These are phyloP conservation scores for Micropoecilia bifurca DNA, from an alignment of 2,797 vertebrate species.

Conservation along the genomic window DNA sequence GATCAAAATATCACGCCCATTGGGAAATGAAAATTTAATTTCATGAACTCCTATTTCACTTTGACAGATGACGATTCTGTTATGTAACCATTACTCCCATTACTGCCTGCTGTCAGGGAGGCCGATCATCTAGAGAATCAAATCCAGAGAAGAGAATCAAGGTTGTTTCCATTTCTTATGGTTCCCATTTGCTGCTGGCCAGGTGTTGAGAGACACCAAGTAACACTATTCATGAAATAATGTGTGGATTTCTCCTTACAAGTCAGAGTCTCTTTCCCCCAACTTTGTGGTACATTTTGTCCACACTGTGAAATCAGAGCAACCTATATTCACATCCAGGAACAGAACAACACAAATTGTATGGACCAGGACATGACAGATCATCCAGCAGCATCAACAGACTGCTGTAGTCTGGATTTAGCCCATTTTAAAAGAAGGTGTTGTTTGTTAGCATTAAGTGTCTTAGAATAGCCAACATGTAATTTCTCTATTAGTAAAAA, in stretches of 20 bases:
- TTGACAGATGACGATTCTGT: conserved; percentile 21
- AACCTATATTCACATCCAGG: too few species aligned
- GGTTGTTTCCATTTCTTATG: not conserved
- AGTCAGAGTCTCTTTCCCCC: not conserved
- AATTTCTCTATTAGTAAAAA: not conserved
- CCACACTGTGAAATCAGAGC: too few species aligned
- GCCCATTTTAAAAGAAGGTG: not conserved
- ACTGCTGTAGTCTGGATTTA: too few species aligned
- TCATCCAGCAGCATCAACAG: too few species aligned
- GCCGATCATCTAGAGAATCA: not conserved
- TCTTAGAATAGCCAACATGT: not conserved
- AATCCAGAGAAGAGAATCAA: not conserved
- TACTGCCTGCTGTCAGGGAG: conserved; percentile 18
- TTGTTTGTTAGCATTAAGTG: not conserved
- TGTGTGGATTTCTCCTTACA: not conserved
- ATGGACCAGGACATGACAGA: too few species aligned
- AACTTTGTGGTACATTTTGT: not conserved
- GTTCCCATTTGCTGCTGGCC: too few species aligned
- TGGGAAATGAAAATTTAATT: conserved; percentile 27
- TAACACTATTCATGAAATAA: too few species aligned
- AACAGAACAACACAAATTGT: too few species aligned
- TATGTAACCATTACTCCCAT: conserved; percentile 10
- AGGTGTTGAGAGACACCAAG: too few species aligned
- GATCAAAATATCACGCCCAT: conserved; percentile 25
- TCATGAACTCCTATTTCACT: conserved; percentile 18